phyloP scores from a whole-genome alignment of 2,888 invertebrate species.

The Pegoplata infirma region DNA sequence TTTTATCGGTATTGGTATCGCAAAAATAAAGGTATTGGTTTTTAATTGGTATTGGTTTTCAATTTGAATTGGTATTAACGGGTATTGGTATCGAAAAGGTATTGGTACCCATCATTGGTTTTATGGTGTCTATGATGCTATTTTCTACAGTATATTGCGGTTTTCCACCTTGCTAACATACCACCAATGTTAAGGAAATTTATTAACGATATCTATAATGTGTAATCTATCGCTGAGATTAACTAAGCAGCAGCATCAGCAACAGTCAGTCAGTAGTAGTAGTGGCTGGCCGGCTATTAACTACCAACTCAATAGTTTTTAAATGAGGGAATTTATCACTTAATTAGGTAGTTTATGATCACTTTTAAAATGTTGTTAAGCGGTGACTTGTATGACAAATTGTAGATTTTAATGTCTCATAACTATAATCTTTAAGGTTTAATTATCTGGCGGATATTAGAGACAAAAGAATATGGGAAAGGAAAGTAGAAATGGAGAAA shows the following conservation, averaged over 20 bases:
- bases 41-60: no score
- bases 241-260: conserved; percentile 41
- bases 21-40: no score
- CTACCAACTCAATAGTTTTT: conserved; percentile 26
- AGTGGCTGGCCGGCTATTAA: conserved; percentile 13
- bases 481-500: no score
- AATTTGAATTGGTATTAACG: no score
- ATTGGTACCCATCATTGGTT: no score
- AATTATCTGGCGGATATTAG: background rate
- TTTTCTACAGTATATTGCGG: background rate
- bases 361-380: background rate
- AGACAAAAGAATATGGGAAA: background rate
- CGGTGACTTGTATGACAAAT: background rate
- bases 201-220: conserved; percentile 54
- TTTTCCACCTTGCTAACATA: background rate
- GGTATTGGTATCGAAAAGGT: no score
- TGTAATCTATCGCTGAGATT: conserved; percentile 56
- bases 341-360: conserved; percentile 44
- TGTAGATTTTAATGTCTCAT: background rate
- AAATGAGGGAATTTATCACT: conserved; percentile 55
- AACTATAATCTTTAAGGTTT: background rate
- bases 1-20: no score
- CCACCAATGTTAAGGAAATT: conserved; percentile 44
- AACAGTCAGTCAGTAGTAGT: conserved; percentile 4
- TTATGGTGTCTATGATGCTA: no score